Evolutionary conservation across 2,888 invertebrate species (phyloP), one percentile per base, ranked within the genome.

Genomic region (Aleiodes alternator): DNA sequence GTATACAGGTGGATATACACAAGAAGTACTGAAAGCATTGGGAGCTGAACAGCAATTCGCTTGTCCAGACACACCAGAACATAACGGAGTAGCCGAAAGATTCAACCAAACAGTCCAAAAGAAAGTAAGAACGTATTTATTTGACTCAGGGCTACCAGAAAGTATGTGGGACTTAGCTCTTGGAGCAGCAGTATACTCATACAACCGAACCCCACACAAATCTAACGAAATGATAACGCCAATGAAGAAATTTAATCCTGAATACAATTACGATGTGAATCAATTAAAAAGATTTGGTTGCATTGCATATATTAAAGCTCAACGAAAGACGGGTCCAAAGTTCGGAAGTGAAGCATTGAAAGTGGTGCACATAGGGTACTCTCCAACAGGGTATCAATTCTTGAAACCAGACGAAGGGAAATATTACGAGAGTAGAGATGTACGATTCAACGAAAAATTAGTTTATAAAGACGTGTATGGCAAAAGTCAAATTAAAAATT

Each of bases 51-150:
- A 73, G 7, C 53, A 73, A 8, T 51, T 70, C 31, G 75, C 72
- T n/a, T 43, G 72, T 38, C 74, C 23, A 23, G 23, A 23, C 23
- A 23, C 23, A 23, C 23, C 23, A 23, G 23, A 23, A 2, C 23
- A 23, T 48, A 78, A 80, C 29, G 79, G 79, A 5, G 74, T 66
- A n/a, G 59, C 77, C 11, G 77, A 77, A 29, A 61, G 78, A 31
- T 80, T 78, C 16, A 80, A 80, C 57, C 75, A 76, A 23, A 77
- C 76, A 1, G 75, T 80, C 14, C 76, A 80, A 64, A 78, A 72
- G n/a, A 80, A 75, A 48, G 72, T 78, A 0, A 66, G 76, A n/a
- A 29, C 78, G 14, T 74, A 73, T 70, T 77, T 80, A 73, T 75
- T 51, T 48, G 79, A 81, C 61, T 75, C 78, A 12, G 77, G 70